Conservation (phyloP, 2,888 invertebrate species). For the Synanthedon tipuliformis region DNA sequence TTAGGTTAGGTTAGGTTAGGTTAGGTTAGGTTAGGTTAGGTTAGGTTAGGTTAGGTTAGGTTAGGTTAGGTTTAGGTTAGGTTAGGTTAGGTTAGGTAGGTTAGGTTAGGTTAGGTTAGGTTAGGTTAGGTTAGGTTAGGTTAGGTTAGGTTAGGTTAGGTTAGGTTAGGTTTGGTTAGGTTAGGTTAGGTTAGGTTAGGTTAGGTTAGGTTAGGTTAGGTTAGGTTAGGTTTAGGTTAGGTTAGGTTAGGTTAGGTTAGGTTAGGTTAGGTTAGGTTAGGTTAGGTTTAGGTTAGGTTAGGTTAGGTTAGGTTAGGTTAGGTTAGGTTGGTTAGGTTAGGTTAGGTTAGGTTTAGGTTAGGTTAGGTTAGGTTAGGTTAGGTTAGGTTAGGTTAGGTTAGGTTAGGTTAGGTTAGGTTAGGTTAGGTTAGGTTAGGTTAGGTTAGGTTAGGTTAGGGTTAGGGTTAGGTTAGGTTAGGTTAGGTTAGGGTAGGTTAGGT, state of each 20-base stretch:
- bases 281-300: too few relatives aligned
- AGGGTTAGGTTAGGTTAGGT: slow-evolving; percentile 6
- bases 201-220: background rate
- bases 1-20: slow-evolving; percentile 7
- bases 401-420: background rate
- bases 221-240: background rate
- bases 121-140: slow-evolving; percentile 7
- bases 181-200: too few relatives aligned
- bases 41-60: slow-evolving; percentile 7
- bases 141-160: slow-evolving; percentile 7
- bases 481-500: slow-evolving; percentile 4
- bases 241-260: slow-evolving; percentile 9
- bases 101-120: slow-evolving; percentile 7
- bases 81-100: slow-evolving; percentile 8
- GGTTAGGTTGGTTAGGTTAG: too few relatives aligned
- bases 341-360: too few relatives aligned
- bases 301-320: too few relatives aligned
- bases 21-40: slow-evolving; percentile 5
- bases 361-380: too few relatives aligned
- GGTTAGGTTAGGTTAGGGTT: slow-evolving; percentile 4
- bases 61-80: slow-evolving; percentile 8
- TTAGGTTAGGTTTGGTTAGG: slow-evolving; percentile 3
- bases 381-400: too few relatives aligned
- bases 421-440: background rate
- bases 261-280: slow-evolving; percentile 5